Conservation (phyloP, 2,888 invertebrate species). For the Luffia ferchaultella region DNA sequence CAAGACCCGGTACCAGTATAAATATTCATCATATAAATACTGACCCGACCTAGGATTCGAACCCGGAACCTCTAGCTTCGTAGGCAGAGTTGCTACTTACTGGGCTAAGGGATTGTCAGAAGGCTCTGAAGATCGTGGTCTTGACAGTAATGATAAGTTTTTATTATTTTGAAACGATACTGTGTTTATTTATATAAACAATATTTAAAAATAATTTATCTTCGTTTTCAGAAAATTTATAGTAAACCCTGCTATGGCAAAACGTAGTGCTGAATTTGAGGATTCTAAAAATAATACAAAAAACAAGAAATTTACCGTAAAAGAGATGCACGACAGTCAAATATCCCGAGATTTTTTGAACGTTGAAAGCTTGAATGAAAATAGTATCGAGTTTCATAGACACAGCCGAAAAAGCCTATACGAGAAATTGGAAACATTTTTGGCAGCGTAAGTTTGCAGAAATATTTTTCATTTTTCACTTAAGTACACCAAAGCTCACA, state of each 20-base stretch:
- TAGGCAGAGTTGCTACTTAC: too few species aligned
- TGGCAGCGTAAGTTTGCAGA: constrained; percentile 68
- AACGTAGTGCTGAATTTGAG: constrained; percentile 35
- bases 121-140: too few species aligned
- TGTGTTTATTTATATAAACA: too few species aligned
- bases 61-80: too few species aligned
- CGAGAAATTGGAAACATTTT: constrained; percentile 68
- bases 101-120: too few species aligned
- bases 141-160: too few species aligned
- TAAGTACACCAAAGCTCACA: background rate
- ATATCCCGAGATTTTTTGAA: constrained; percentile 26
- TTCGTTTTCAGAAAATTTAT: constrained; percentile 34
- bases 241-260: constrained; percentile 54
- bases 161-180: too few species aligned
- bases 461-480: constrained; percentile 14
- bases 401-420: constrained; percentile 69
- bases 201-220: too few species aligned
- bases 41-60: too few species aligned
- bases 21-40: too few species aligned
- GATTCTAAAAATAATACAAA: constrained; percentile 10
- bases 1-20: too few species aligned
- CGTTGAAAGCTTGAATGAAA: constrained; percentile 26
- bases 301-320: constrained; percentile 18
- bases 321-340: constrained; percentile 39
- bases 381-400: constrained; percentile 61